A percentile compares a stretch with the other conserved stretches of the same genome.
Evolutionary conservation across 2,113 vertebrate genomes (phyloP).

Genomic region (Bostrychus sinensis): DNA sequence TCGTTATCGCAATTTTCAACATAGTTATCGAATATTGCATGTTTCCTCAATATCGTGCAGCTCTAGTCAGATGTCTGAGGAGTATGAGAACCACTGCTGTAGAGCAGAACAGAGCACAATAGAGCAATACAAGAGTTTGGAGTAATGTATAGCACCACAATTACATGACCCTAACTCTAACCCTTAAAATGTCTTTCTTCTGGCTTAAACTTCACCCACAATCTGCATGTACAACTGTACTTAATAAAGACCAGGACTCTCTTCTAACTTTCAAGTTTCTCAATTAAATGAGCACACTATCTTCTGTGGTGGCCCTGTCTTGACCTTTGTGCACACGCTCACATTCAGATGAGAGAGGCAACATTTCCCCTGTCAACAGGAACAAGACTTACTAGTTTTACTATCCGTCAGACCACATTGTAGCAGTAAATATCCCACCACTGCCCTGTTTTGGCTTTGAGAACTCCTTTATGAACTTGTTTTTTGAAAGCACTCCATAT

Average conservation of each 20-base stretch:
- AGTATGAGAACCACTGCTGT: no score
- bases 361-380: slow-evolving; percentile 10
- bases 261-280: not conserved
- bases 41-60: no score
- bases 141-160: no score
- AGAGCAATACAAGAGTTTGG: no score
- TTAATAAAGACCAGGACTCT: not conserved
- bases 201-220: not conserved
- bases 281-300: not conserved
- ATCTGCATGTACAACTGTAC: not conserved
- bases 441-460: slow-evolving; percentile 4
- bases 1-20: no score
- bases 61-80: no score
- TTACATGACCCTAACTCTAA: no score
- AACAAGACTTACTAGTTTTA: slow-evolving; percentile 12
- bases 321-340: not conserved
- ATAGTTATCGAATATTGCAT: no score
- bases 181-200: no score
- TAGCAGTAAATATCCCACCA: slow-evolving; percentile 24
- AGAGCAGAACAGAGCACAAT: no score
- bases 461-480: not conserved
- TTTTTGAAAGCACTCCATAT: slow-evolving; percentile 30
- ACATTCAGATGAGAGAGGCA: not conserved
- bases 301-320: not conserved
- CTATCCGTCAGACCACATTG: slow-evolving; percentile 1